Conservation (phyloP, 2,797 vertebrate genomes). For the Ceryle rudis region DNA sequence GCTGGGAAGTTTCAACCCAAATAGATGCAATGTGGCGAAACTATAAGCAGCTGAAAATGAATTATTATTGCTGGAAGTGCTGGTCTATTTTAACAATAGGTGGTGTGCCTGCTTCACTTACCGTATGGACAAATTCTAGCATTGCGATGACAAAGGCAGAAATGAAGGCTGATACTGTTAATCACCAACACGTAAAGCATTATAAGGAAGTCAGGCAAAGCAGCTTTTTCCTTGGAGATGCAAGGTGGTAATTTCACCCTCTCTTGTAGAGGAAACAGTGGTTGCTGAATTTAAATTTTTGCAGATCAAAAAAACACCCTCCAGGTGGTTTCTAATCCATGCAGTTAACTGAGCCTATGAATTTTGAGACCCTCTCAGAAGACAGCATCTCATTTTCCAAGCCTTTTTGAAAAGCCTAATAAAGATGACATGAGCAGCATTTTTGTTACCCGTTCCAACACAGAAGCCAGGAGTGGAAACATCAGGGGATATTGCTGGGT, state of each 20-base stretch:
- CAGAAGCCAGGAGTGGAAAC: background rate
- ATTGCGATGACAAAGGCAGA: background rate
- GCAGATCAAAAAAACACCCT: background rate
- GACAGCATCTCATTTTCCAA: background rate
- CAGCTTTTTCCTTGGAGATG: background rate
- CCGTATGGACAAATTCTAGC: background rate
- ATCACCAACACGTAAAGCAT: background rate
- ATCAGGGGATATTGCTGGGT: background rate
- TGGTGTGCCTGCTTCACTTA: background rate
- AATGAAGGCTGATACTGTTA: background rate
- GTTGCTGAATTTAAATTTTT: slow-evolving; percentile 12
- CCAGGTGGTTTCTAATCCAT: background rate
- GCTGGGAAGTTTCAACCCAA: background rate
- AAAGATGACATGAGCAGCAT: background rate
- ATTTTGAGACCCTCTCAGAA: background rate
- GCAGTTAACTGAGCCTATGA: background rate
- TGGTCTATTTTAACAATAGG: slow-evolving; percentile 2
- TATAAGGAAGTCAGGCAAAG: background rate
- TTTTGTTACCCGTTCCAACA: background rate
- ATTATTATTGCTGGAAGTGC: background rate
- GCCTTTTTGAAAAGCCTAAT: background rate
- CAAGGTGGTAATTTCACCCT: background rate
- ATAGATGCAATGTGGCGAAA: background rate
- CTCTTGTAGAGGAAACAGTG: background rate
- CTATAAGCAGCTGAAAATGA: background rate